Conservation (phyloP, 2,113 vertebrate species). For the Dendrocopos noguchii region DNA sequence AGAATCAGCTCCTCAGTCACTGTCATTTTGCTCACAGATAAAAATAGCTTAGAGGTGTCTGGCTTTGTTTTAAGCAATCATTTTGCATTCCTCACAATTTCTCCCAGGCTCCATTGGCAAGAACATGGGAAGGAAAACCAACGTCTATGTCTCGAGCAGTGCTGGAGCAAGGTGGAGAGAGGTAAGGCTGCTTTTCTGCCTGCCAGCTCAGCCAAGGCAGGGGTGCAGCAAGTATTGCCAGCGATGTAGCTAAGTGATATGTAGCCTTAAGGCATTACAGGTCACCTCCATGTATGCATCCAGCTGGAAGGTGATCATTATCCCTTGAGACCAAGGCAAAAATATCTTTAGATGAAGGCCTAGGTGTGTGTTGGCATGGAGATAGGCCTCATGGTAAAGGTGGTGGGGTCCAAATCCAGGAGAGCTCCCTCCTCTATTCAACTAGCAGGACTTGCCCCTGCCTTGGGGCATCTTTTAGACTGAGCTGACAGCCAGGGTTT, state of each 20-base stretch:
- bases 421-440: not conserved
- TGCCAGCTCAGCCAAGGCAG: rapidly evolving
- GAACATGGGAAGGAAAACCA: conserved; percentile 93
- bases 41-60: not conserved
- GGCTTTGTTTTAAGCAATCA: not conserved
- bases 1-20: not conserved
- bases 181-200: conserved; percentile 75
- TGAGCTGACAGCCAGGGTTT: not conserved
- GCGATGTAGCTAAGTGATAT: rapidly evolving
- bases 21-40: not conserved
- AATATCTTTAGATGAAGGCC: not conserved
- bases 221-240: not conserved
- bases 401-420: not conserved
- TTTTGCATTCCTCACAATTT: not conserved
- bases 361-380: rapidly evolving
- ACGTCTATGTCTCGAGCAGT: conserved; percentile 94
- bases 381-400: not conserved
- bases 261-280: not conserved
- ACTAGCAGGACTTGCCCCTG: not conserved
- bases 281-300: rapidly evolving
- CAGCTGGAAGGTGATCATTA: not conserved
- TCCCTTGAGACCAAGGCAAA: not conserved
- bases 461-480: rapidly evolving
- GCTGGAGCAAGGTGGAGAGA: conserved; percentile 94
- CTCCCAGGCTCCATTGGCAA: conserved; percentile 89